Evolutionary conservation across 53 echinoderm and acorn worm species (phyloP), one percentile per base, ranked within the genome.

Genomic region (Astropecten irregularis): DNA sequence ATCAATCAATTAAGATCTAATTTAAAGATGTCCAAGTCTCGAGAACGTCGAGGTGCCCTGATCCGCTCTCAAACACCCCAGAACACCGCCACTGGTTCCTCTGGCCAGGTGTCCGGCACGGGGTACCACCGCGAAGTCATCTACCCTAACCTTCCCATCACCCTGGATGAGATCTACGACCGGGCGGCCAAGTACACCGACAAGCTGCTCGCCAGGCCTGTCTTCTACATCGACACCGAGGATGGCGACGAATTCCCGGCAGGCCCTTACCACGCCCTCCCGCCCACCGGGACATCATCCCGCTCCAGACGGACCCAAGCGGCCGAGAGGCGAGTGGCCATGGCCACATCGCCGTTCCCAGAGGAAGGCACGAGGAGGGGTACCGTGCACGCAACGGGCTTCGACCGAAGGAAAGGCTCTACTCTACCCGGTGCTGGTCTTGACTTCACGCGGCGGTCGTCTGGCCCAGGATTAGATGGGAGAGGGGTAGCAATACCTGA

Each of bases 81-180:
- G 55, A 74, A 57, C 38, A 16, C 73, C 37, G 47, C 73, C 37
- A 66, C 66, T 34, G 83, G 63, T 21, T 49, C 73, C 16, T 40
- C 32, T 0, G 64, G 38, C 2, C 64, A 36, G 36, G 0, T 25
- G 19, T 11, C n/a, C 3, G 56, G 56, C 37, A 25, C 66, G 40
- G 39, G 69, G 11, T 91, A 93, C 70, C 72, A 34, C 18, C 81
- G 85, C 9, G 73, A 93, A 0, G 73, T 85, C 28, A 54, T 61
- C 51, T 93, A 84, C 59, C 96, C 96, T 3, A 48, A 46, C 19
- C 77, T 93, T 22, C 87, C 96, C 0, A 70, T 93, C 30, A 55
- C 93, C 9, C 68, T 95, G 72, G 96, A 95, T 21, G 96, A 95
- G 64, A 82, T 95, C 23, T 95, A 95, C 66, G 96, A 95, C 66